Evolutionary conservation across 2,113 vertebrate species (phyloP), one percentile per base, ranked within the genome.

Genomic region (Phrynosoma platyrhinos): DNA sequence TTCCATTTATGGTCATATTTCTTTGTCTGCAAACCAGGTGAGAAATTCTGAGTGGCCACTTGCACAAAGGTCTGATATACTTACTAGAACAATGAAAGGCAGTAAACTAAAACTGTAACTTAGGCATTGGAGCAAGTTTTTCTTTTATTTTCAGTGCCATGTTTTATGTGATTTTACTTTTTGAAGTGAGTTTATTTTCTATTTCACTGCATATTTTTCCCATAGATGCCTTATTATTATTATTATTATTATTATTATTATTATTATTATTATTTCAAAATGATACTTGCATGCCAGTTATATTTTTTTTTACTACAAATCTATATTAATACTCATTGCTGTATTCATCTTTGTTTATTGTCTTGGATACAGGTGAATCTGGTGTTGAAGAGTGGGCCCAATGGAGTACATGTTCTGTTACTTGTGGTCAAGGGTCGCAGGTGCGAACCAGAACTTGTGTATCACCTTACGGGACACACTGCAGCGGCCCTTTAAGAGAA

Each of bases 371-470:
- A 99, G 99, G 99, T 99, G 98, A 99, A 98, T 98, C 98, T 98
- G 98, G 98, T 98, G 98, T 98, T 97, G 99, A 99, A 97, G 98
- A 99, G 97, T 99, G 99, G 99, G 98, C 99, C 98, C 98, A 99
- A 97, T 99, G 99, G 99, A 99, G 98, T 98, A 96, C 98, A 97
- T 99, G 99, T 98, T 99, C 99, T 97, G 99, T 99, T 97, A 98
- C 98, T 97, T 99, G 99, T 98, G 98, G 98, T 98, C 98, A 99
- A 99, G 99, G 99, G 98, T 99, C 98, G 98, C 99, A 99, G 98
- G 99, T 99, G 98, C 98, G 99, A 99, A 99, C 98, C 97, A 99
- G 98, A 99, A 98, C 99, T 98, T 99, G 99, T 98, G 98, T 98
- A 98, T 98, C 98, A 98, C 98, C 99, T 98, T 99, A 99, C 96